phyloP scores from a whole-genome alignment of 2,113 vertebrate species.

The Oriolus oriolus region DNA sequence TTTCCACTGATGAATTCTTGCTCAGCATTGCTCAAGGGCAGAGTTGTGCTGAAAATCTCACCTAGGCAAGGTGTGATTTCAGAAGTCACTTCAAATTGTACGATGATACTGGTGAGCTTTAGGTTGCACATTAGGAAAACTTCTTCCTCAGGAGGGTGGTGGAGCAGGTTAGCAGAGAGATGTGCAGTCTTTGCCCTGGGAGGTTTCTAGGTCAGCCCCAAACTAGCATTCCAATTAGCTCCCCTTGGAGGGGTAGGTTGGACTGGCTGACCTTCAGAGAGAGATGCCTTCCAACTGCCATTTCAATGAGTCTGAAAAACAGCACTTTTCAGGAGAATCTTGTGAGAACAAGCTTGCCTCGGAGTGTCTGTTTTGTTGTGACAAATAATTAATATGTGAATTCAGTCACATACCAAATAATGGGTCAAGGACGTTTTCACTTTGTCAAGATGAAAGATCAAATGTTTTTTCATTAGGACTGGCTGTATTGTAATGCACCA shows the following conservation, averaged over 20 bases:
- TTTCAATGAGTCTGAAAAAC: background rate
- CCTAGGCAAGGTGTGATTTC: background rate
- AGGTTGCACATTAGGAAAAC: background rate
- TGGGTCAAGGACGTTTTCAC: background rate
- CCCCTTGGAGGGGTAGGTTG: background rate
- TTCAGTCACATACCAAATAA: background rate
- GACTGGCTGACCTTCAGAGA: background rate
- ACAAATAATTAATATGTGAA: background rate
- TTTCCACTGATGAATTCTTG: background rate
- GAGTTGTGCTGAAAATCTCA: background rate
- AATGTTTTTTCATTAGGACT: background rate
- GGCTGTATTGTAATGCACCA: background rate
- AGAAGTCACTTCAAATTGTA: background rate
- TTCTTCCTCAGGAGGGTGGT: background rate
- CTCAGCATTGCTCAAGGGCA: background rate
- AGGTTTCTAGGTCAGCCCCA: background rate
- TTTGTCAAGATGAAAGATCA: background rate
- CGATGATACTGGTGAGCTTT: background rate
- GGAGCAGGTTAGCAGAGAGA: background rate
- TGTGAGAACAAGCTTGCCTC: background rate
- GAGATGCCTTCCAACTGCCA: background rate
- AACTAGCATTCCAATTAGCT: background rate
- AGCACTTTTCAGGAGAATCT: background rate
- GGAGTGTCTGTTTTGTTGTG: background rate
- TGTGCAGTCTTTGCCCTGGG: fast-evolving